These are phyloP conservation scores for Tachina fera DNA, from an alignment of 2,888 invertebrate genomes.

Conservation along the genomic window DNA sequence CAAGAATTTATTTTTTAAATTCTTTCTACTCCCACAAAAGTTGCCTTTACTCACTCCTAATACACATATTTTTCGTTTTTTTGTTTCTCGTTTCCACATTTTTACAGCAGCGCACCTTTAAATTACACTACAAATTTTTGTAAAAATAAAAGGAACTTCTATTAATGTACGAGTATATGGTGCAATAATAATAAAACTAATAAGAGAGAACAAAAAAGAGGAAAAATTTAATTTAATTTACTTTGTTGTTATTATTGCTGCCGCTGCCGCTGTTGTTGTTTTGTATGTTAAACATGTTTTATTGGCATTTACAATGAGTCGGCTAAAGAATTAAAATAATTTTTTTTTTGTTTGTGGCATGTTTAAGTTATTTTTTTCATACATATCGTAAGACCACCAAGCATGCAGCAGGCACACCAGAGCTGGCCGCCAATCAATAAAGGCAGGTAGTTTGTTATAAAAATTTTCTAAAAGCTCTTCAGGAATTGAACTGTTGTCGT, in stretches of 20 bases:
- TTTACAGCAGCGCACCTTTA: constrained; percentile 49
- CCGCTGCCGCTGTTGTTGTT: constrained; percentile 17
- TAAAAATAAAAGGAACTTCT: constrained; percentile 2
- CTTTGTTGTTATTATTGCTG: constrained; percentile 28
- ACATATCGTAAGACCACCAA: constrained; percentile 51
- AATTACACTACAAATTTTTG: constrained; percentile 36
- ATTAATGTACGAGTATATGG: not conserved
- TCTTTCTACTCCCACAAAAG: constrained; percentile 26
- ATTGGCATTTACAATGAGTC: constrained; percentile 60
- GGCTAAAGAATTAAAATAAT: constrained; percentile 53
- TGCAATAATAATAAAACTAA: constrained; percentile 39
- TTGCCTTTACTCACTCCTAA: not conserved
- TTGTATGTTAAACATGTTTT: constrained; percentile 60
- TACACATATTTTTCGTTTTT: no score
- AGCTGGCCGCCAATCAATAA: constrained; percentile 27
- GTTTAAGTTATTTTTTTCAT: constrained; percentile 3
- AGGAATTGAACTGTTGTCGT: not conserved
- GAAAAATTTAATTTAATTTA: constrained; percentile 47
- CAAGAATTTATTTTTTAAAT: constrained; percentile 15
- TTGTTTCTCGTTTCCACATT: not conserved
- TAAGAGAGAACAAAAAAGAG: constrained; percentile 28
- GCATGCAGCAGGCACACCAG: constrained; percentile 15
- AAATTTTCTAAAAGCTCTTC: not conserved
- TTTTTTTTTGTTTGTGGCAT: not conserved
- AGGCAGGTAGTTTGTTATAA: not conserved